Evolutionary conservation across 1,140 invertebrate species (phyloP).

Genomic region (Nixonia krombeini): DNA sequence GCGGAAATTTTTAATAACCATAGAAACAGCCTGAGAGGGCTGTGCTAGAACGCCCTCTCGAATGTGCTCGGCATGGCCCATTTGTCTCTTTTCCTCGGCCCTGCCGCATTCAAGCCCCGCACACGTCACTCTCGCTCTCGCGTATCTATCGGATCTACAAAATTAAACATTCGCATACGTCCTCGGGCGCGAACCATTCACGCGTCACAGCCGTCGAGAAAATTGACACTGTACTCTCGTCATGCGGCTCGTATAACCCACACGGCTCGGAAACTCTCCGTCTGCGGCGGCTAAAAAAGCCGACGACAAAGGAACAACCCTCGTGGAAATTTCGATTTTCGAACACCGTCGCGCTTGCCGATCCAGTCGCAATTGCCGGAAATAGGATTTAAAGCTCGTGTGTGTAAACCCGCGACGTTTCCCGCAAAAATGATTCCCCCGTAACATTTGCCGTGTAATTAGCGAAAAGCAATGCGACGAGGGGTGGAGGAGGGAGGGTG

Average conservation of each 20-base stretch:
- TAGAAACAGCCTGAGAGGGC: no score
- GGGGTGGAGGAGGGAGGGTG: neutral
- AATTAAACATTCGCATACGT: constrained; percentile 42
- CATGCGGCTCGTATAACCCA: constrained; percentile 14
- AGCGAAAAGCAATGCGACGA: neutral
- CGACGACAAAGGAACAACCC: constrained; percentile 25
- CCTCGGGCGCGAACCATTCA: constrained; percentile 5
- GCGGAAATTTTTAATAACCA: constrained; percentile 9
- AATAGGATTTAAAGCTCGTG: no score
- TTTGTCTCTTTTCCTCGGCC: constrained; percentile 22
- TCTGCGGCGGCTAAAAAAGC: constrained; percentile 3
- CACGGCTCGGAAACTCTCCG: constrained; percentile 19
- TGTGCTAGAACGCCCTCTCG: constrained; percentile 4
- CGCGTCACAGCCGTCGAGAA: constrained; percentile 7
- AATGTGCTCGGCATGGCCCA: constrained; percentile 6
- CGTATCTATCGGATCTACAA: constrained; percentile 41
- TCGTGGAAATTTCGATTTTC: constrained; percentile 36
- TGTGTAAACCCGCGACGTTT: no score
- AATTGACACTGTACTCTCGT: constrained; percentile 19
- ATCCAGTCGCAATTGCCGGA: no score
- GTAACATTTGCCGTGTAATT: no score
- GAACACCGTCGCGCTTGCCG: no score
- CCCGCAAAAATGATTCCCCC: no score
- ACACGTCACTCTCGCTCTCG: constrained; percentile 17
- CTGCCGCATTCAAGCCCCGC: constrained; percentile 11